phyloP scores from a whole-genome alignment of 37 sponge, comb jelly and placozoan species.

The Corticium candelabrum region DNA sequence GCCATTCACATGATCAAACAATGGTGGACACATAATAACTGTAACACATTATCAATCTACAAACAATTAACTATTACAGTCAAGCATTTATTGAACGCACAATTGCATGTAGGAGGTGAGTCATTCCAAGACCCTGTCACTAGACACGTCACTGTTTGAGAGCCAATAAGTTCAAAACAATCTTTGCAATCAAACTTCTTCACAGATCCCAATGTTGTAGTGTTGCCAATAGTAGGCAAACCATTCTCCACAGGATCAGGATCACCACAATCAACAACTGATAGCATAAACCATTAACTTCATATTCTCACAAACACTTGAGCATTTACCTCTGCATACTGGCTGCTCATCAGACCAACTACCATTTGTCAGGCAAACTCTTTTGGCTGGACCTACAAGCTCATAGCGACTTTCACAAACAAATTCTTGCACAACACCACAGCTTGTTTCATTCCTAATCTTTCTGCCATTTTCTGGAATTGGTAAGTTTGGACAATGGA shows the following conservation, averaged over 20 bases:
- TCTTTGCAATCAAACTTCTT: not conserved
- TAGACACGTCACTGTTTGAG: no score
- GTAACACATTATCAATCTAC: no score
- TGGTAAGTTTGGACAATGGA: not conserved
- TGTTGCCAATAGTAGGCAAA: not conserved
- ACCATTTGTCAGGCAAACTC: not conserved
- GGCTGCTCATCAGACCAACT: not conserved
- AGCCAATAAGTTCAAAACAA: not conserved
- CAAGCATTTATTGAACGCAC: no score
- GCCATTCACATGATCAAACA: no score
- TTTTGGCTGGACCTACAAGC: not conserved
- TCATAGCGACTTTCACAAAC: not conserved
- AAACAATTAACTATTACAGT: no score
- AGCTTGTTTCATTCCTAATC: not conserved
- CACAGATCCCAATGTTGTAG: not conserved
- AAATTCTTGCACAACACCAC: not conserved
- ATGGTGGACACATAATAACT: no score
- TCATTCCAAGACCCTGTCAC: no score
- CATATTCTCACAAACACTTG: not conserved
- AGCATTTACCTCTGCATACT: not conserved
- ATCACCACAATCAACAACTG: not conserved
- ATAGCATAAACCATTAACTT: not conserved
- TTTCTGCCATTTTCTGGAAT: not conserved
- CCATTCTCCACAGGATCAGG: not conserved
- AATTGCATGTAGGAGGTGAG: no score